Evolutionary conservation across 2,888 invertebrate species (phyloP).

Genomic region (Tholera decimalis): DNA sequence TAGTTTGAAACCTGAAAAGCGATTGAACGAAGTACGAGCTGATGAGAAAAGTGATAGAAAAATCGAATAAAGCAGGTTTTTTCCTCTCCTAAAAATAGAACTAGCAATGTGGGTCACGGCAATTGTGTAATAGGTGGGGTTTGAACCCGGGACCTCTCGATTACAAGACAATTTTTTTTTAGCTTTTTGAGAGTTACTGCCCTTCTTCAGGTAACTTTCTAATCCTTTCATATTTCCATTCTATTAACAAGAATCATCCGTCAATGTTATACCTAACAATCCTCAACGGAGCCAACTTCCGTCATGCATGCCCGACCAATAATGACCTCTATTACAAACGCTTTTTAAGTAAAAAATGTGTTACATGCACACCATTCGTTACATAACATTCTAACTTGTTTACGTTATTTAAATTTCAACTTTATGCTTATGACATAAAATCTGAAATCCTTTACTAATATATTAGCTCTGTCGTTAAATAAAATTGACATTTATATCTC

Average conservation of each 20-base stretch:
- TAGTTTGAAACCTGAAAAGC: neutral
- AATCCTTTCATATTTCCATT: constrained; percentile 23
- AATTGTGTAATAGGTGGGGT: too few species aligned
- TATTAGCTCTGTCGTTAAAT: neutral
- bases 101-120: too few species aligned
- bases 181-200: neutral
- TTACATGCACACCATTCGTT: constrained; percentile 58
- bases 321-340: constrained; percentile 69
- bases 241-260: constrained; percentile 26
- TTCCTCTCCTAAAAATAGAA: too few species aligned
- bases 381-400: constrained; percentile 60
- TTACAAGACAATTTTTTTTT: too few species aligned
- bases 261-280: constrained; percentile 39
- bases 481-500: constrained; percentile 26
- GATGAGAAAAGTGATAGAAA: too few species aligned
- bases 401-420: constrained; percentile 42
- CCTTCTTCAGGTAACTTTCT: constrained; percentile 25
- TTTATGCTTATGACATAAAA: constrained; percentile 33
- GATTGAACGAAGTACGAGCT: neutral
- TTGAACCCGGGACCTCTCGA: too few species aligned
- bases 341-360: constrained; percentile 67
- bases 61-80: too few species aligned
- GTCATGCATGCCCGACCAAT: constrained; percentile 57
- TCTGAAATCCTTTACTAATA: constrained; percentile 31
- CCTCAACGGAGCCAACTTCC: constrained; percentile 47